Conservation (phyloP, 1,140 invertebrate genomes). For the Bombus waltoni region DNA sequence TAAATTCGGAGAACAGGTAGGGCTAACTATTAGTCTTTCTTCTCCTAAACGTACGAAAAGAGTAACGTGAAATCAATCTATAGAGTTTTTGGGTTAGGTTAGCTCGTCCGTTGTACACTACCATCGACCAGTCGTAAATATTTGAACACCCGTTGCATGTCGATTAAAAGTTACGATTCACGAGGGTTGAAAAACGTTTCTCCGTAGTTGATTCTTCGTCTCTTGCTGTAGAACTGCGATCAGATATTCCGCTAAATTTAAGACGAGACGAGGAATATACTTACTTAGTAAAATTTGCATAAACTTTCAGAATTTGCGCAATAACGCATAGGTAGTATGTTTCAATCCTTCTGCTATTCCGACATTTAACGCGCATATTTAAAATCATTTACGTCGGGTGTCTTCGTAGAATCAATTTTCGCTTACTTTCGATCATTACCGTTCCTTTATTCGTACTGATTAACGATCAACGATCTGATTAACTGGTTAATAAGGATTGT, state of each 20-base stretch:
- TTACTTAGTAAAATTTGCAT: not conserved
- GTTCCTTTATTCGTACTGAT: no score
- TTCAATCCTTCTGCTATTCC: not conserved
- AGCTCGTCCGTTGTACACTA: not conserved
- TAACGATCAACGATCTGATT: no score
- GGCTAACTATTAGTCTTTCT: slow-evolving; percentile 5
- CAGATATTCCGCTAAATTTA: not conserved
- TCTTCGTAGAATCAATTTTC: no score
- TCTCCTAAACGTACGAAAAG: no score
- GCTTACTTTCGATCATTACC: no score
- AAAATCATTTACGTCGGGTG: not conserved
- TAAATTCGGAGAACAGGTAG: slow-evolving; percentile 13
- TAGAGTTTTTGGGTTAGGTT: not conserved
- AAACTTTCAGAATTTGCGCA: not conserved
- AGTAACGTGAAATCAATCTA: no score
- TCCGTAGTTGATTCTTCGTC: not conserved
- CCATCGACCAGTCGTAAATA: not conserved
- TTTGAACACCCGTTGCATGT: not conserved
- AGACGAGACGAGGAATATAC: no score
- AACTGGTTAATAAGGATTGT: no score
- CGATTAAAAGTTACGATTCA: not conserved
- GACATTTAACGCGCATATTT: not conserved
- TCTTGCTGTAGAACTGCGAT: not conserved
- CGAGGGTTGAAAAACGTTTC: not conserved
- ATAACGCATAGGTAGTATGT: not conserved